phyloP scores from a whole-genome alignment of 2,888 invertebrate genomes.

The Eretmocerus hayati region DNA sequence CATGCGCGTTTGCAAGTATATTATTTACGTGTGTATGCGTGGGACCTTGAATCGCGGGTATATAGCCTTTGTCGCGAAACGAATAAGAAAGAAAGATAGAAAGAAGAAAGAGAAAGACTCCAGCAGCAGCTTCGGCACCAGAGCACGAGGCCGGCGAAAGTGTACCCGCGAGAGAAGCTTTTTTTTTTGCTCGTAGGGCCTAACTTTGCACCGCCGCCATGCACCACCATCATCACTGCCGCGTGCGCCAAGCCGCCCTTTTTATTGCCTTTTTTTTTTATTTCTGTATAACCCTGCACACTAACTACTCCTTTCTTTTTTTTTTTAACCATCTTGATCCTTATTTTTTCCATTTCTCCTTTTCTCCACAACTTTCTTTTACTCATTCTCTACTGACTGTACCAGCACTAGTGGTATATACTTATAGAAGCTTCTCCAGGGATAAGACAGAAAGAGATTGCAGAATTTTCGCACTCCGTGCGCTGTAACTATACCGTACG shows the following conservation, averaged over 20 bases:
- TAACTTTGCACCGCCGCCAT: no score
- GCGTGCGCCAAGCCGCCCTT: conserved; percentile 10
- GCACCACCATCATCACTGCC: not conserved
- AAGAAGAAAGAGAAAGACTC: no score
- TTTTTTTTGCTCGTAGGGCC: conserved; percentile 22
- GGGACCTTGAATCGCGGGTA: conserved; percentile 47
- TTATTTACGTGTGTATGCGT: no score
- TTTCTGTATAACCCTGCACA: conserved; percentile 20
- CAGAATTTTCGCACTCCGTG: no score
- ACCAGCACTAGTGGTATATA: no score
- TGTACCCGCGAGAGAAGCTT: conserved; percentile 40
- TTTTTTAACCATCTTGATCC: not conserved
- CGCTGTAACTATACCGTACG: no score
- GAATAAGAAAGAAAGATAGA: not conserved
- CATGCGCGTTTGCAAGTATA: no score
- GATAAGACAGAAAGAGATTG: no score
- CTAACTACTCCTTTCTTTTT: not conserved
- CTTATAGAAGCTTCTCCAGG: no score
- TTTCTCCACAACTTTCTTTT: no score
- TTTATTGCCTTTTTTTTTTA: conserved; percentile 19
- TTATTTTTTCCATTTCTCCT: not conserved
- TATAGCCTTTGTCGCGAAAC: conserved; percentile 34
- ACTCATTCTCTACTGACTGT: no score
- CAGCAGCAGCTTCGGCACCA: no score
- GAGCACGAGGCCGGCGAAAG: conserved; percentile 47